A percentile compares a stretch with the other conserved stretches of the same genome.
phyloP scores from a whole-genome alignment of 2,113 vertebrate species.

The Capreolus pygargus region DNA sequence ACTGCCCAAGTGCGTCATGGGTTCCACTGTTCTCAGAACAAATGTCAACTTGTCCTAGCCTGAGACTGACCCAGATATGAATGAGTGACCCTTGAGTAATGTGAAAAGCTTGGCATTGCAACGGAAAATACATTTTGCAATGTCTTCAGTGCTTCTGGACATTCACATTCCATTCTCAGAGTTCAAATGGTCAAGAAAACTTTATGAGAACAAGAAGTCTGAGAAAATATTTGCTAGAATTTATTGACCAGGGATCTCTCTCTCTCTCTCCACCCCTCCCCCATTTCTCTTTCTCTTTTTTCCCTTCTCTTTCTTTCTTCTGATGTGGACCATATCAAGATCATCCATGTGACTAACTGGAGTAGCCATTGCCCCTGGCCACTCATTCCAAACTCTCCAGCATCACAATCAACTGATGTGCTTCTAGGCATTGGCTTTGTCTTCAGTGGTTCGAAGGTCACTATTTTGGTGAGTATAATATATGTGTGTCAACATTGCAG shows the following conservation, averaged over 20 bases:
- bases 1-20: not conserved
- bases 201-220: not conserved
- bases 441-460: not conserved
- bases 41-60: not conserved
- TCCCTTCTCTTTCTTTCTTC: not conserved
- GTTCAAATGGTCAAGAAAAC: constrained; percentile 41
- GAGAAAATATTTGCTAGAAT: not conserved
- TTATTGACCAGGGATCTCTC: not conserved
- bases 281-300: not conserved
- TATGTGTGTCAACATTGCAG: not conserved
- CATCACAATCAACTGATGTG: not conserved
- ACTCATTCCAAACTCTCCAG: not conserved
- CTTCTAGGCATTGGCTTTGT: not conserved
- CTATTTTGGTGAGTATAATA: not conserved
- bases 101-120: not conserved
- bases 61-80: not conserved
- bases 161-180: constrained; percentile 16
- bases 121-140: not conserved
- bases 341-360: not conserved
- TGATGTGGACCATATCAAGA: not conserved
- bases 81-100: not conserved
- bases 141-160: not conserved
- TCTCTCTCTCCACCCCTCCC: not conserved
- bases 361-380: not conserved
- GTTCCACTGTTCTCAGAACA: not conserved